Conservation (phyloP, 2,113 vertebrate species). For the Centropus bengalensis region DNA sequence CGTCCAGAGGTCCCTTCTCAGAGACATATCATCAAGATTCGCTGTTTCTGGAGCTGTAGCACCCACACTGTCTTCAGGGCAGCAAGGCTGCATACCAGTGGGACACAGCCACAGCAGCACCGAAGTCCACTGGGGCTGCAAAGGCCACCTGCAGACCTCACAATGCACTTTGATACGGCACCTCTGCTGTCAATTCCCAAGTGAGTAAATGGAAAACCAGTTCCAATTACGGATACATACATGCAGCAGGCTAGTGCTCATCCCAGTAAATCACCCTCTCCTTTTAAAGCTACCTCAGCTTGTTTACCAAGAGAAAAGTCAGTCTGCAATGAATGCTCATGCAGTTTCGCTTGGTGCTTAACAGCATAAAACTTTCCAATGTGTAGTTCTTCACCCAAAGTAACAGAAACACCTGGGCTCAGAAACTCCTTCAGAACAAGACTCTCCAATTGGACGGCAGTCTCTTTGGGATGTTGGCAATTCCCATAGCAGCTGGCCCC, state of each 20-base stretch:
- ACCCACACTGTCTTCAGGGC: background rate
- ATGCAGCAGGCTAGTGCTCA: background rate
- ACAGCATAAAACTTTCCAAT: background rate
- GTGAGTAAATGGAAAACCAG: background rate
- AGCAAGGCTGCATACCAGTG: fast-evolving
- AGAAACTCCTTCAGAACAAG: background rate
- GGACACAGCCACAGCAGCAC: background rate
- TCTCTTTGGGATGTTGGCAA: background rate
- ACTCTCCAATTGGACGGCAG: background rate
- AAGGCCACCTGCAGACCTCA: background rate
- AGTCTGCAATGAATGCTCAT: background rate
- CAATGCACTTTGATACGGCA: background rate
- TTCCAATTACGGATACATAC: background rate
- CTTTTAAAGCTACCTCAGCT: background rate
- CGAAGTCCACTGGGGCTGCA: background rate
- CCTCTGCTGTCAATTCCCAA: background rate
- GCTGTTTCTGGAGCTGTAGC: background rate
- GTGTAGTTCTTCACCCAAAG: background rate
- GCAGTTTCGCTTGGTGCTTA: background rate
- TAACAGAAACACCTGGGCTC: background rate
- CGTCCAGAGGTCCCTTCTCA: background rate
- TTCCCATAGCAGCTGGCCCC: background rate
- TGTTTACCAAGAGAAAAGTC: background rate
- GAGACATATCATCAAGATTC: background rate
- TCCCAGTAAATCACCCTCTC: background rate